Evolutionary conservation across 2,113 vertebrate species (phyloP).

Genomic region (Acrocephalus kingi): DNA sequence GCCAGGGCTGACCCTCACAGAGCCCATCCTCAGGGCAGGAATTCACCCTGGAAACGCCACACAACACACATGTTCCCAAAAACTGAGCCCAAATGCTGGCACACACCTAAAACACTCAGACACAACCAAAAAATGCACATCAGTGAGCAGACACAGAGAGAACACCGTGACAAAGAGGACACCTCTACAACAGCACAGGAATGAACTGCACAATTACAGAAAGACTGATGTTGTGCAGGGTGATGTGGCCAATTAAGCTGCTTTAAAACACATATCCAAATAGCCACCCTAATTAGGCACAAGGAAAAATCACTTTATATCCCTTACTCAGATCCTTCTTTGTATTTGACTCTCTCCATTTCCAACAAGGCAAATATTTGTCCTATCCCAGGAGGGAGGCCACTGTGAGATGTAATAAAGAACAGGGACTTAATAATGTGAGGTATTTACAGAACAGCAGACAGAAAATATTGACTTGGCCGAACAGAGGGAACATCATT

Average conservation of each 20-base stretch:
- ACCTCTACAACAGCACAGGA: neutral
- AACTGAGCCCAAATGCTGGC: neutral
- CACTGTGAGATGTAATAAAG: neutral
- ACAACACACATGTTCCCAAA: fast-evolving
- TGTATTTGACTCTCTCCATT: neutral
- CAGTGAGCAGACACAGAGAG: neutral
- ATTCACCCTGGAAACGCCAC: neutral
- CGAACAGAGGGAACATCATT: neutral
- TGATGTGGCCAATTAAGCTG: neutral
- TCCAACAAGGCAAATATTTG: neutral
- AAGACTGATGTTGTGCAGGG: neutral
- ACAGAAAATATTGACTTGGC: neutral
- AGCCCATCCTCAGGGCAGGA: neutral
- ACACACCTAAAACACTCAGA: neutral
- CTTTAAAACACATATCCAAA: neutral
- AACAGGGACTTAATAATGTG: neutral
- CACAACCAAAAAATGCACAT: fast-evolving
- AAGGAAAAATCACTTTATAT: neutral
- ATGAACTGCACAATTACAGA: neutral
- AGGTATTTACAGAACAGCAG: neutral
- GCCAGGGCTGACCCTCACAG: neutral
- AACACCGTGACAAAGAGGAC: fast-evolving
- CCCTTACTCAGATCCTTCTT: neutral
- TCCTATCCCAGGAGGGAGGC: neutral
- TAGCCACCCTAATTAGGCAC: neutral